phyloP scores from a whole-genome alignment of 2,113 vertebrate genomes.

The Coryphaenoides rupestris region DNA sequence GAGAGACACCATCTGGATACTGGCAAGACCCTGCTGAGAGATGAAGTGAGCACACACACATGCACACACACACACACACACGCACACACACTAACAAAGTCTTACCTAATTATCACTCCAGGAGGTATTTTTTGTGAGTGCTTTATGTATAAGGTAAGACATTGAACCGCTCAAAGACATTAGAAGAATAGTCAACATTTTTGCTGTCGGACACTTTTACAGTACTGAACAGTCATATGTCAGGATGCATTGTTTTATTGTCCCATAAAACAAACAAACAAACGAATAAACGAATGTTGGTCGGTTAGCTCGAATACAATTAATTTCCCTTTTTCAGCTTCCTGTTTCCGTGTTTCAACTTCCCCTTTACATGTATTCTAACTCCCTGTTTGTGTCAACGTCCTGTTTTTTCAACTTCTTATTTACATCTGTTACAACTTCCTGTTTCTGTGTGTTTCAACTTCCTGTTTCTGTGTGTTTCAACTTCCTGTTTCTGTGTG shows the following conservation, averaged over 20 bases:
- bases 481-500: neutral
- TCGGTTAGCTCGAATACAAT: too few species aligned
- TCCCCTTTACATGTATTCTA: too few species aligned
- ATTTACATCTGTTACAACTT: neutral
- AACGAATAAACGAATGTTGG: neutral
- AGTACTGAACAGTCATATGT: too few species aligned
- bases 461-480: neutral
- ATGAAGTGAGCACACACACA: conserved; percentile 60
- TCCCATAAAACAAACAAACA: neutral
- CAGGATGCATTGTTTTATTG: too few species aligned
- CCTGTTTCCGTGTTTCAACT: too few species aligned
- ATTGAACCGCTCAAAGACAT: too few species aligned
- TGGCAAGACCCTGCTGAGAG: conserved; percentile 76
- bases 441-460: neutral
- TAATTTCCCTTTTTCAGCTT: too few species aligned
- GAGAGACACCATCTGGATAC: conserved; percentile 80
- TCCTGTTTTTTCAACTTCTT: neutral
- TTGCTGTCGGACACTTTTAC: too few species aligned
- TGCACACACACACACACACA: neutral
- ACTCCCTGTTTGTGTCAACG: neutral
- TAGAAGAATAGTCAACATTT: too few species aligned
- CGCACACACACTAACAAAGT: neutral
- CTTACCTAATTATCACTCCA: too few species aligned
- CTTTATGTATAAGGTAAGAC: too few species aligned
- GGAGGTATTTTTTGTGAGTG: too few species aligned